Percentiles rank a stretch among this genome's conserved stretches.
These are phyloP conservation scores for Coreius guichenoti DNA, from an alignment of 2,797 vertebrate genomes.

Conservation along the genomic window DNA sequence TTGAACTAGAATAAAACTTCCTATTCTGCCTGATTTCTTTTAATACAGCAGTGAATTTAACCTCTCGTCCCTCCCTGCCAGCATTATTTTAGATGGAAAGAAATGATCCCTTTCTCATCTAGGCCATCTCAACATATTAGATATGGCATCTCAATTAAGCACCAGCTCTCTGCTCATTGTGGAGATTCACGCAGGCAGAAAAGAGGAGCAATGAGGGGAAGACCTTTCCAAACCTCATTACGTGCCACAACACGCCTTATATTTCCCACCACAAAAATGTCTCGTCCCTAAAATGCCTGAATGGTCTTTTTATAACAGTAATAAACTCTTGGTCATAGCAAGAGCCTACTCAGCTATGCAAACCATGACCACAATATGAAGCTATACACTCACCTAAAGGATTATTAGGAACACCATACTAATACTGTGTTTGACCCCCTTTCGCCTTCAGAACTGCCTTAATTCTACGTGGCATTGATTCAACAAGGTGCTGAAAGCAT, in stretches of 20 bases:
- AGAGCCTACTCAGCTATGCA: neutral
- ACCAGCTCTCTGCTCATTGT: constrained; percentile 48
- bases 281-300: constrained; percentile 18
- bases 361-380: neutral
- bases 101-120: constrained; percentile 54
- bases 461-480: too few species aligned
- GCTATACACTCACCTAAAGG: too few species aligned
- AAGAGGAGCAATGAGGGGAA: constrained; percentile 35
- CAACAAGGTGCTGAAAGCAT: too few species aligned
- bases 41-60: constrained; percentile 45
- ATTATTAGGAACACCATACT: too few species aligned
- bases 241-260: constrained; percentile 46
- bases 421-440: too few species aligned
- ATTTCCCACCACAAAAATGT: constrained; percentile 23
- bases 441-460: too few species aligned
- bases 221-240: constrained; percentile 66
- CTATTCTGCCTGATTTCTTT: constrained; percentile 9
- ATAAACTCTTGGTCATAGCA: constrained; percentile 45
- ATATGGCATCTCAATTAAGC: constrained; percentile 63
- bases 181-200: constrained; percentile 22
- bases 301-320: constrained; percentile 46
- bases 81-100: constrained; percentile 53
- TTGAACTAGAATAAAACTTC: constrained; percentile 21
- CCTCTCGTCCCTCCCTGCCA: constrained; percentile 53
- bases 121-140: constrained; percentile 55